A percentile compares a stretch with the other conserved stretches of the same genome.
phyloP scores from a whole-genome alignment of 2,888 invertebrate species.

The Aproaerema taeniolella region DNA sequence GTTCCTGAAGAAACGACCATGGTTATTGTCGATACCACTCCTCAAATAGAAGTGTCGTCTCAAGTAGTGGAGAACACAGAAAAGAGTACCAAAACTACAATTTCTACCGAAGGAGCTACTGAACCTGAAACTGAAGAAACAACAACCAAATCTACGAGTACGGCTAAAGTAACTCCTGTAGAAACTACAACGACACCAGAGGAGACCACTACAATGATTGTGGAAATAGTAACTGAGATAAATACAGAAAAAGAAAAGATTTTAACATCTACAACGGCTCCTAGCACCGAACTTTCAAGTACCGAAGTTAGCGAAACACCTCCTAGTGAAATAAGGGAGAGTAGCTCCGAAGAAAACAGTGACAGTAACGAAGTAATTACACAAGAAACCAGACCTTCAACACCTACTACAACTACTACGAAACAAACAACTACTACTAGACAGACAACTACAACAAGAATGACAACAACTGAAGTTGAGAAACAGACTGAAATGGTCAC shows the following conservation, averaged over 20 bases:
- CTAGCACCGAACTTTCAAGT: slow-evolving; percentile 22
- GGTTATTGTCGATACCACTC: slow-evolving; percentile 41
- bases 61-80: slow-evolving; percentile 40
- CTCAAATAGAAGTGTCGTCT: slow-evolving; percentile 49
- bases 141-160: slow-evolving; percentile 22
- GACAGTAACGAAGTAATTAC: slow-evolving; percentile 56
- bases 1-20: slow-evolving; percentile 45
- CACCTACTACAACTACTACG: slow-evolving; percentile 24
- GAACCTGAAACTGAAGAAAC: slow-evolving; percentile 22
- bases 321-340: slow-evolving; percentile 26
- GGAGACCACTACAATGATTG: slow-evolving; percentile 43
- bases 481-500: slow-evolving; percentile 20
- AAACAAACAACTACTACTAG: slow-evolving; percentile 19
- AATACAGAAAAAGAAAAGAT: slow-evolving; percentile 45
- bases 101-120: slow-evolving; percentile 21
- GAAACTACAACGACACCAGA: slow-evolving; percentile 26
- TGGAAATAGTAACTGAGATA: slow-evolving; percentile 48
- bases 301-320: slow-evolving; percentile 26
- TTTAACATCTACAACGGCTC: slow-evolving; percentile 28
- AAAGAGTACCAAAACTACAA: slow-evolving; percentile 28
- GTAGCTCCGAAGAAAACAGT: slow-evolving; percentile 50
- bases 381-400: slow-evolving; percentile 27
- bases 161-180: slow-evolving; percentile 12
- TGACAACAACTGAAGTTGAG: slow-evolving; percentile 19
- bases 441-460: slow-evolving; percentile 22